phyloP scores from a whole-genome alignment of 2,797 vertebrate genomes.

The Lepilemur ruficaudatus region DNA sequence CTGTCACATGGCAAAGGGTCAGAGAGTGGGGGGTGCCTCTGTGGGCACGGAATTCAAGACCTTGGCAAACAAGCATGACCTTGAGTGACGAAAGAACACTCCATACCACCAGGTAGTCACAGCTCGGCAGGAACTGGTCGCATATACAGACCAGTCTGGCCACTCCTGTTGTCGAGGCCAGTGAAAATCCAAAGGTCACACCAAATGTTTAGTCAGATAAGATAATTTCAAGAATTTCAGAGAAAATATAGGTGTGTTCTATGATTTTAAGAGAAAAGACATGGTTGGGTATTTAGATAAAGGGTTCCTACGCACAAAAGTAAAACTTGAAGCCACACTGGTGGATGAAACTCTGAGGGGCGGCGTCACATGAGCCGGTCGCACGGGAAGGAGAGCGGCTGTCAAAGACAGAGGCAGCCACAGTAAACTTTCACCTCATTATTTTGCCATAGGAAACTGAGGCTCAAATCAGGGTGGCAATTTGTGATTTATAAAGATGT shows the following conservation, averaged over 20 bases:
- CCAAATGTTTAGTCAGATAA: neutral
- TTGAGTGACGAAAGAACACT: neutral
- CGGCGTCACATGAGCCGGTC: neutral
- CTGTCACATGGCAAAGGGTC: neutral
- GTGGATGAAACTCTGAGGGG: neutral
- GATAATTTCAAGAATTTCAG: neutral
- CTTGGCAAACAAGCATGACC: neutral
- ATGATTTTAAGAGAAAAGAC: neutral
- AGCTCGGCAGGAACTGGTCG: neutral
- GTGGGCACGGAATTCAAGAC: neutral
- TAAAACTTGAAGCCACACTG: neutral
- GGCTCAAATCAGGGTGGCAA: neutral
- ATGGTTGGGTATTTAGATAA: neutral
- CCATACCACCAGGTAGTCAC: neutral
- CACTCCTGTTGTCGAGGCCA: neutral
- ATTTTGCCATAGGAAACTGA: neutral
- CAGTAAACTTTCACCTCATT: neutral
- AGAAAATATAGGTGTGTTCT: neutral
- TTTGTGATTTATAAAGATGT: constrained; percentile 53
- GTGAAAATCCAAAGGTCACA: neutral
- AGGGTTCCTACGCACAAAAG: neutral
- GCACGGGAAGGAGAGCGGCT: neutral
- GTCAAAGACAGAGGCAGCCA: neutral
- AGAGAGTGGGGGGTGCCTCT: neutral
- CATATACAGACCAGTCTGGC: neutral